Evolutionary conservation across 2,888 invertebrate genomes (phyloP).

Genomic region (Actias luna): DNA sequence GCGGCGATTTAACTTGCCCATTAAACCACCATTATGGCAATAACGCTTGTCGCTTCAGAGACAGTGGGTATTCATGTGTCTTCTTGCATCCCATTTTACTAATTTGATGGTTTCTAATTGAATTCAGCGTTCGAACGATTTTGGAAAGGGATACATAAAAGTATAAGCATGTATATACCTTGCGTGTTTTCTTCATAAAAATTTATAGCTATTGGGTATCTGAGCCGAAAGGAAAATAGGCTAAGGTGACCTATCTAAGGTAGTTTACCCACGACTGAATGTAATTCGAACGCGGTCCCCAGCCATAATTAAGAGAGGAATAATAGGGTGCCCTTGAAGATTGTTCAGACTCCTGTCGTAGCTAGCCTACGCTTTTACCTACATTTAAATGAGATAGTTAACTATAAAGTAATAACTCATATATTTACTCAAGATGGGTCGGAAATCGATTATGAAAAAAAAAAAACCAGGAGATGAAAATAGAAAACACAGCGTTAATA

Average conservation of each 20-base stretch:
- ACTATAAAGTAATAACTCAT: too few relatives aligned
- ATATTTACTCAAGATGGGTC: too few relatives aligned
- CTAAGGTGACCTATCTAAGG: too few relatives aligned
- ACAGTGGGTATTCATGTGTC: conserved; percentile 46
- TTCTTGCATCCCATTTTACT: conserved; percentile 24
- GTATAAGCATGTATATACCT: neutral
- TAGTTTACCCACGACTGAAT: too few relatives aligned
- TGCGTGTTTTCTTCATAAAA: neutral
- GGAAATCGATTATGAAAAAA: neutral
- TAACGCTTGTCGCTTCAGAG: conserved; percentile 43
- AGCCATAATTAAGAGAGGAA: too few relatives aligned
- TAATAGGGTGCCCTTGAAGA: too few relatives aligned
- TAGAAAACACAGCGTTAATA: neutral
- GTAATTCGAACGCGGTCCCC: too few relatives aligned
- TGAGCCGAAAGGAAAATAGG: neutral
- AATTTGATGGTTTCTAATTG: conserved; percentile 26
- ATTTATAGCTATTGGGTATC: neutral
- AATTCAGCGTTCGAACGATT: conserved; percentile 21
- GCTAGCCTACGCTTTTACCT: too few relatives aligned
- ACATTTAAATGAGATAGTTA: too few relatives aligned
- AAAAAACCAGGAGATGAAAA: neutral
- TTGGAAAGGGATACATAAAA: neutral
- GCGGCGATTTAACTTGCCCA: conserved; percentile 54
- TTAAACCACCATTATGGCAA: conserved; percentile 53
- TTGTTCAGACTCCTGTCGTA: too few relatives aligned